These are phyloP conservation scores for Hesperia comma DNA, from an alignment of 2,888 invertebrate genomes.

Conservation along the genomic window DNA sequence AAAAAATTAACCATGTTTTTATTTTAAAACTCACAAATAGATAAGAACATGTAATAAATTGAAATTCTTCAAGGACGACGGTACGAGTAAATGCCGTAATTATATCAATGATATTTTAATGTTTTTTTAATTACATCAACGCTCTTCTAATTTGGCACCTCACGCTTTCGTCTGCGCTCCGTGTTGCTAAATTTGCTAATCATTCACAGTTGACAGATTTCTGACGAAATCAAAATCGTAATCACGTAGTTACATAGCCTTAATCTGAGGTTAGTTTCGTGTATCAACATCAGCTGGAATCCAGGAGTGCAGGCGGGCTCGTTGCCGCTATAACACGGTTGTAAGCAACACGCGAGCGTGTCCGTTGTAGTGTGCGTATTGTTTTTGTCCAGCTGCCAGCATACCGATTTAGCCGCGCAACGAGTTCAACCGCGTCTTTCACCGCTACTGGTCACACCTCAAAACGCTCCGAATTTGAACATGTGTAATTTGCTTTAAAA, in stretches of 20 bases:
- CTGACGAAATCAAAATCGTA: background rate
- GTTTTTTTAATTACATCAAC: too few species aligned
- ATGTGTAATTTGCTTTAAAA: background rate
- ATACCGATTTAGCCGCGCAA: conserved; percentile 30
- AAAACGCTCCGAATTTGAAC: conserved; percentile 1
- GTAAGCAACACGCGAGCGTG: conserved; percentile 12
- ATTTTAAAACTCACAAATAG: too few species aligned
- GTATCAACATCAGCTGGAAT: background rate
- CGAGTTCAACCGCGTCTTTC: conserved; percentile 32
- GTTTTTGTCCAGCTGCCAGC: conserved; percentile 32
- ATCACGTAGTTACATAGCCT: background rate
- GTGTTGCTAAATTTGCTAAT: too few species aligned
- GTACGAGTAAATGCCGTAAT: too few species aligned
- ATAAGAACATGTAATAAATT: too few species aligned
- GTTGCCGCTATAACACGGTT: background rate
- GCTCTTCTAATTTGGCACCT: too few species aligned
- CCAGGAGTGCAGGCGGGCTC: background rate
- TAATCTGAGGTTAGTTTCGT: background rate
- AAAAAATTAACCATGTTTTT: too few species aligned
- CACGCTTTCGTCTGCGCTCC: too few species aligned
- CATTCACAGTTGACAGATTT: background rate
- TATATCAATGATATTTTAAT: too few species aligned
- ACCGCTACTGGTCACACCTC: conserved; percentile 26
- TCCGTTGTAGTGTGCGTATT: conserved; percentile 13
- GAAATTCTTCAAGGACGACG: too few species aligned